Evolutionary conservation across 2,888 invertebrate genomes (phyloP).

Genomic region (Biston betularia): DNA sequence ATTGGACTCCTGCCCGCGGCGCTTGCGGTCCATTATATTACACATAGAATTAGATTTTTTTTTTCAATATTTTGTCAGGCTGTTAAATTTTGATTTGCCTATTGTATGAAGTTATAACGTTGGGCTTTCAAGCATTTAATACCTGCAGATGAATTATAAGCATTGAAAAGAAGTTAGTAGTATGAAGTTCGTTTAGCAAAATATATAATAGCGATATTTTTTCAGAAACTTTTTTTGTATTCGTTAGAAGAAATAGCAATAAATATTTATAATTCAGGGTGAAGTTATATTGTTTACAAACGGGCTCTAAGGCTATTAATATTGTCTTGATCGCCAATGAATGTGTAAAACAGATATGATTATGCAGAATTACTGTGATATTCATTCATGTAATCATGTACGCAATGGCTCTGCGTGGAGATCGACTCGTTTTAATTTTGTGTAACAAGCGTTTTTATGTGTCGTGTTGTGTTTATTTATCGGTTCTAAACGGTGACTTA

Average conservation of each 20-base stretch:
- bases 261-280: slow-evolving; percentile 19
- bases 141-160: slow-evolving; percentile 25
- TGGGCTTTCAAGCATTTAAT: slow-evolving; percentile 32
- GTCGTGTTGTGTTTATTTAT: neutral
- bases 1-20: neutral
- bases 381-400: slow-evolving; percentile 72
- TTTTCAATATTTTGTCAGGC: slow-evolving; percentile 25
- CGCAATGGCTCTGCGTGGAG: slow-evolving; percentile 67
- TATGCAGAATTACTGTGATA: slow-evolving; percentile 81
- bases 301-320: slow-evolving; percentile 44
- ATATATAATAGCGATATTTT: slow-evolving; percentile 24
- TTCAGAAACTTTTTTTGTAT: slow-evolving; percentile 14
- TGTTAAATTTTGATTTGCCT: slow-evolving; percentile 31
- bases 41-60: slow-evolving; percentile 27
- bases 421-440: neutral
- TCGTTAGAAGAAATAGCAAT: slow-evolving; percentile 14
- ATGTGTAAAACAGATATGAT: slow-evolving; percentile 56
- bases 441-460: neutral
- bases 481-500: neutral
- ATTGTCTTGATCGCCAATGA: slow-evolving; percentile 62
- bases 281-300: slow-evolving; percentile 3
- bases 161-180: neutral
- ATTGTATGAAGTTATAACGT: slow-evolving; percentile 27
- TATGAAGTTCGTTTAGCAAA: slow-evolving; percentile 15
- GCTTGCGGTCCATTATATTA: neutral